Evolutionary conservation across 2,113 vertebrate species (phyloP), one percentile per base, ranked within the genome.

Genomic region (Dryoscopus gambensis): DNA sequence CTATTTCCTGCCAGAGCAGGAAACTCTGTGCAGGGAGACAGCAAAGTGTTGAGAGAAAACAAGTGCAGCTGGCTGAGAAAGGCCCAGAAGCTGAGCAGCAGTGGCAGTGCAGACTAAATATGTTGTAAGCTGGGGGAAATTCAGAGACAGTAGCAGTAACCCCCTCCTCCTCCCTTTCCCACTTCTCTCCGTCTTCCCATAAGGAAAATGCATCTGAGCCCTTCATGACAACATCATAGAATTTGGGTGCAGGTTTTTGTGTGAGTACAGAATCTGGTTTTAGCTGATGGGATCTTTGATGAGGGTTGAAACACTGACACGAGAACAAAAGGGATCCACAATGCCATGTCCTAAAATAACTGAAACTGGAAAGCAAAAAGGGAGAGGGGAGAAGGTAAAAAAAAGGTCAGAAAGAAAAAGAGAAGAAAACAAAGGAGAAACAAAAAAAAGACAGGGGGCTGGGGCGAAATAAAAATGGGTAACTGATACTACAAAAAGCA

Each of bases 391-490:
- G 24, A 22, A 7, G 23, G 39, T 10, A 39, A 15, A 13, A 9
- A 33, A 11, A n/a, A 25, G 56, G 21, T 5, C 23, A 37, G 57
- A 46, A 37, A 57, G 3, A 40, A 70, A 46, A 15, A 5, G 5
- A n/a, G 13, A 64, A 57, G n/a, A 79, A 89, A 42, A 24, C 6
- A 25, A 24, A n/a, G 7, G 33, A 3, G 28, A 33, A 47, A 10
- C 37, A 44, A 46, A 19, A 7, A 4, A 10, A 25, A 10, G 7
- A 5, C 13, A 25, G 25, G 6, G 6, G 37, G 17, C 8, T 60
- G 27, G 15, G 9, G 0, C 0, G 8, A 40, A 30, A n/a, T 13
- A n/a, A 46, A 30, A 53, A 15, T 17, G 15, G 14, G 3, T 20
- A 35, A 65, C 37, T 35, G 28, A 57, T 8, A 22, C 3, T 10